Base-by-base conservation (phyloP, 2,113 vertebrate genomes). In the Rostratula benghalensis region DNA sequence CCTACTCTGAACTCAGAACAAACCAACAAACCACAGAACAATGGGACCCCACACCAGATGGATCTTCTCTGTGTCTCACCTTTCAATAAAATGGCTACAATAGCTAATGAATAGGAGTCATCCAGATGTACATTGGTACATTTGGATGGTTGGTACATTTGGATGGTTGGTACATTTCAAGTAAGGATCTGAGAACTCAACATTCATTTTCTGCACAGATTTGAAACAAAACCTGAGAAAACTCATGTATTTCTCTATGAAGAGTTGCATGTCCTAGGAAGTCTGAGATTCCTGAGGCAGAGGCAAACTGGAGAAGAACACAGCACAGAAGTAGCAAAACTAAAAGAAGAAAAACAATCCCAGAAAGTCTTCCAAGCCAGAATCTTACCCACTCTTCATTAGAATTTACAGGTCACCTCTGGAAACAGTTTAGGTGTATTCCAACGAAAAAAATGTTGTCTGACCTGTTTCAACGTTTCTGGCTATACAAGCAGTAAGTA, bases 41-140 rank as follows among this genome's bases (percentile, higher is more conserved):
- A 61, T 1, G 5, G 56, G 28, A 60, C 3, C 12, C 15, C 3
- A 1, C 51, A 54, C 10, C 27, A 3, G 4, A 27, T 46, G 33
- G 54, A 74, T 13, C 5, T 77, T 20, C 27, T 35, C 3, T 30
- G 6, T 53, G 28, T 74, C 69, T 82, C 0, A 0, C 45, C 24
- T 84, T 57, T 37, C 28, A 37, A 46, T 70, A 64, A 59, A 90
- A 87, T 50, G 35, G 35, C 16, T 51, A 27, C 12, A n/a, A 37
- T 25, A 61, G 17, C 37, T 61, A n/a, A 73, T 22, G n/a, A 80
- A 46, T 16, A 80, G 59, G 18, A 69, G 67, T 81, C 54, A 35
- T 50, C 67, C 48, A 48, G 8, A 50, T 28, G 18, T 31, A 31
- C 28, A 16, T 90, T 37, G n/a, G n/a, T n/a, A n/a, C n/a, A n/a